Evolutionary conservation across 2,113 vertebrate genomes (phyloP).

Genomic region (Xiphophorus maculatus): DNA sequence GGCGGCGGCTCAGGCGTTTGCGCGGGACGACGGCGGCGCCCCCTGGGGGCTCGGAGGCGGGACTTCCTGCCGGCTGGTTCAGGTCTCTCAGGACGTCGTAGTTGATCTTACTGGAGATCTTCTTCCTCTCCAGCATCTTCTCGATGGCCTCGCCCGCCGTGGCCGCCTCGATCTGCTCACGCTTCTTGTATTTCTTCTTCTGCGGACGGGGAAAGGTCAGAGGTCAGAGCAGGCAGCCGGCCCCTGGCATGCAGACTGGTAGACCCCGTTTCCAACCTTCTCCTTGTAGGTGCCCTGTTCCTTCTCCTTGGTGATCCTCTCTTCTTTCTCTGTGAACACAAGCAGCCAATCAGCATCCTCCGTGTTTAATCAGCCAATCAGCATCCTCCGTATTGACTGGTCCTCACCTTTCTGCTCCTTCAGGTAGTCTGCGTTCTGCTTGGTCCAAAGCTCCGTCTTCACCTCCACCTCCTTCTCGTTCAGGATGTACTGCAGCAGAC

Average conservation of each 20-base stretch:
- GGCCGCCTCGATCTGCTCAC: conserved; percentile 86
- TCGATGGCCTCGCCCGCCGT: conserved; percentile 96
- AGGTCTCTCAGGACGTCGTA: conserved; percentile 95
- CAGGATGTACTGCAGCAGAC: conserved; percentile 89
- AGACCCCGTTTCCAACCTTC: conserved; percentile 80
- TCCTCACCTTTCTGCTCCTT: conserved; percentile 90
- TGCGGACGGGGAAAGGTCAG: conserved; percentile 75
- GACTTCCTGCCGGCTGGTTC: conserved; percentile 77
- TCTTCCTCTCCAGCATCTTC: conserved; percentile 98
- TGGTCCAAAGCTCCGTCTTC: conserved; percentile 96
- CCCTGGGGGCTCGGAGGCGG: conserved; percentile 58
- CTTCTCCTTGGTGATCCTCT: conserved; percentile 92
- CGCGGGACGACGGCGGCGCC: conserved; percentile 25
- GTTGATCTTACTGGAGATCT: conserved; percentile 98
- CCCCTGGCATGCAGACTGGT: neutral
- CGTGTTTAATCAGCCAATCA: too few species aligned
- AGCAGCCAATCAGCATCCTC: too few species aligned
- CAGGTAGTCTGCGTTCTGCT: conserved; percentile 95
- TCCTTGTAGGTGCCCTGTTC: conserved; percentile 97
- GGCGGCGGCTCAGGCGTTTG: conserved; percentile 79
- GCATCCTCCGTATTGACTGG: neutral
- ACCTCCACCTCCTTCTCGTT: conserved; percentile 89
- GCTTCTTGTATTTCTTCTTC: conserved; percentile 85
- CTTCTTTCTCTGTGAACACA: conserved; percentile 90
- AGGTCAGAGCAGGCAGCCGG: neutral